phyloP scores from a whole-genome alignment of 1,140 invertebrate species.

The Brachionus angularis region DNA sequence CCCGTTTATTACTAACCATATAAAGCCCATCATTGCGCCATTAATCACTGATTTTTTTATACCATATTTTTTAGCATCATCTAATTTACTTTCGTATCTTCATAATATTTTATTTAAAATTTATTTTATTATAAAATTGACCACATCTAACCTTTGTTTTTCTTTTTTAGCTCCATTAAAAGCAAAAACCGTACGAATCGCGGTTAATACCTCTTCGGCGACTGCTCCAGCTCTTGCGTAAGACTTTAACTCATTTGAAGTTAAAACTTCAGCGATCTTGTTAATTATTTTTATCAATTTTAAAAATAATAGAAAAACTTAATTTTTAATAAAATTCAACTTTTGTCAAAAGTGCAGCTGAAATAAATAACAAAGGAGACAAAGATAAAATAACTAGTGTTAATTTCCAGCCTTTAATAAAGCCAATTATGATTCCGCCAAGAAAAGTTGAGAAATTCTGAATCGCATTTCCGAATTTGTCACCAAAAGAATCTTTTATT shows the following conservation, averaged over 20 bases:
- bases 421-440: constrained; percentile 52
- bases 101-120: too few species aligned
- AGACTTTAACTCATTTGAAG: constrained; percentile 51
- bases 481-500: constrained; percentile 80
- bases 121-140: too few species aligned
- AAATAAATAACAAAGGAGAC: constrained; percentile 50
- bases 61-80: constrained; percentile 30
- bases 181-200: constrained; percentile 57
- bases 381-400: constrained; percentile 55
- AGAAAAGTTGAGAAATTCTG: constrained; percentile 52
- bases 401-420: constrained; percentile 56
- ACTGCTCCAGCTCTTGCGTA: constrained; percentile 57
- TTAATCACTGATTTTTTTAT: constrained; percentile 25
- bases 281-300: too few species aligned
- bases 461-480: constrained; percentile 75
- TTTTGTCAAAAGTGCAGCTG: constrained; percentile 50
- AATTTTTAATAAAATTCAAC: too few species aligned
- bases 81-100: constrained; percentile 27
- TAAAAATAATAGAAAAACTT: too few species aligned
- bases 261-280: constrained; percentile 45
- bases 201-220: constrained; percentile 56
- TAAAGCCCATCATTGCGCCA: constrained; percentile 35
- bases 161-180: constrained; percentile 58
- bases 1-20: constrained; percentile 34
- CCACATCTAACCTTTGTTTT: too few species aligned